Evolutionary conservation across 1,140 invertebrate species (phyloP).

Genomic region (Rhynchophorus ferrugineus): DNA sequence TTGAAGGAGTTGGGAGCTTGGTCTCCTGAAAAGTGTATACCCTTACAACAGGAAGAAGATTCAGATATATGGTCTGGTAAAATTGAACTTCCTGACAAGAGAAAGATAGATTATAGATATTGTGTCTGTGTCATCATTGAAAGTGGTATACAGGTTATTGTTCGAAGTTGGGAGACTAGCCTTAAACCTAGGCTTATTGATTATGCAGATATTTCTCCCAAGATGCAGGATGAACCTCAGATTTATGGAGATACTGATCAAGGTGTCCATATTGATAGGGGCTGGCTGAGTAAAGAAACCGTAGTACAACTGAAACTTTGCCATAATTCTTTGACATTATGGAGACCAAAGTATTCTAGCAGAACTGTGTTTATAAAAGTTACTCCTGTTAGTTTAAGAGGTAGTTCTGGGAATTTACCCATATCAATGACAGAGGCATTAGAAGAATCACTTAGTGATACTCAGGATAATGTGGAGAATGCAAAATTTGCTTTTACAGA

Average conservation of each 20-base stretch:
- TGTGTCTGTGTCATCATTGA: slow-evolving; percentile 57
- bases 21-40: slow-evolving; percentile 43
- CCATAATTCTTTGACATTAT: slow-evolving; percentile 69
- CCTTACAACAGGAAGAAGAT: slow-evolving; percentile 38
- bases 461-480: slow-evolving; percentile 43
- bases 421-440: slow-evolving; percentile 35
- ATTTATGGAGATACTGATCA: slow-evolving; percentile 51
- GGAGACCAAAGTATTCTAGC: slow-evolving; percentile 65
- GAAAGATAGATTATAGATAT: slow-evolving; percentile 69
- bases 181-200: slow-evolving; percentile 56
- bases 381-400: slow-evolving; percentile 67
- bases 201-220: slow-evolving; percentile 24
- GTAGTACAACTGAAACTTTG: slow-evolving; percentile 82
- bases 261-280: slow-evolving; percentile 59
- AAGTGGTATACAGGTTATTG: slow-evolving; percentile 46
- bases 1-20: slow-evolving; percentile 44
- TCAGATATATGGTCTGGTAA: slow-evolving; percentile 47
- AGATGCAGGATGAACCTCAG: slow-evolving; percentile 21
- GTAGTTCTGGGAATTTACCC: slow-evolving; percentile 40
- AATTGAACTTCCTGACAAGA: slow-evolving; percentile 54
- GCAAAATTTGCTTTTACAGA: slow-evolving; percentile 49
- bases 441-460: slow-evolving; percentile 51
- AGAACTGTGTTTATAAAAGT: slow-evolving; percentile 62
- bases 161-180: slow-evolving; percentile 79
- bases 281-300: slow-evolving; percentile 82